phyloP scores from a whole-genome alignment of 2,888 invertebrate species.

The Rhogogaster chlorosoma region DNA sequence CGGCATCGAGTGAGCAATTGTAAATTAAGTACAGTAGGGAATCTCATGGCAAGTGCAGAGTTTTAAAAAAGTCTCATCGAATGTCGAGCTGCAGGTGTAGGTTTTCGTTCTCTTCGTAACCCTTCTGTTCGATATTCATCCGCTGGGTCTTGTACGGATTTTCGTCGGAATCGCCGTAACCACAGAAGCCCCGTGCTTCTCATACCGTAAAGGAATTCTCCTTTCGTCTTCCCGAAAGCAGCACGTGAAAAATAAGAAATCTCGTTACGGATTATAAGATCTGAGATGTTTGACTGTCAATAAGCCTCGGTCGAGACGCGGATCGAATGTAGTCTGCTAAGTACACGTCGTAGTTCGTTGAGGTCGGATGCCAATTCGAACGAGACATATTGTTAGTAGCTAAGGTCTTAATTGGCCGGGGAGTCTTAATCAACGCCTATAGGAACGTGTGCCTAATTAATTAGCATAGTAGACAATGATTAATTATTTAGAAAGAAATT shows the following conservation, averaged over 20 bases:
- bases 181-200: constrained; percentile 8
- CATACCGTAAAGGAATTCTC: not conserved
- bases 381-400: constrained; percentile 66
- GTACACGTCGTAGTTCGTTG: constrained; percentile 22
- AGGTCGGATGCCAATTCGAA: not conserved
- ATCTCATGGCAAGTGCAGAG: not conserved
- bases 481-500: constrained; percentile 67
- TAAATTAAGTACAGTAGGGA: not conserved
- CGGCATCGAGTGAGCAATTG: not conserved
- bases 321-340: not conserved
- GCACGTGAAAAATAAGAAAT: not conserved
- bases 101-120: not conserved
- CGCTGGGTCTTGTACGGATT: not conserved
- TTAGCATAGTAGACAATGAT: constrained; percentile 71
- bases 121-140: not conserved
- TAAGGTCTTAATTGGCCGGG: constrained; percentile 73
- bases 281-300: not conserved
- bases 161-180: not conserved
- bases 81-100: not conserved
- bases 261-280: not conserved
- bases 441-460: constrained; percentile 75
- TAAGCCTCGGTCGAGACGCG: not conserved
- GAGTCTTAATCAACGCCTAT: constrained; percentile 64
- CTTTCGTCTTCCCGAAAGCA: not conserved
- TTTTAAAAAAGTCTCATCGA: not conserved